Evolutionary conservation across 2,113 vertebrate species (phyloP).

Genomic region (Nyctibius bracteatus): DNA sequence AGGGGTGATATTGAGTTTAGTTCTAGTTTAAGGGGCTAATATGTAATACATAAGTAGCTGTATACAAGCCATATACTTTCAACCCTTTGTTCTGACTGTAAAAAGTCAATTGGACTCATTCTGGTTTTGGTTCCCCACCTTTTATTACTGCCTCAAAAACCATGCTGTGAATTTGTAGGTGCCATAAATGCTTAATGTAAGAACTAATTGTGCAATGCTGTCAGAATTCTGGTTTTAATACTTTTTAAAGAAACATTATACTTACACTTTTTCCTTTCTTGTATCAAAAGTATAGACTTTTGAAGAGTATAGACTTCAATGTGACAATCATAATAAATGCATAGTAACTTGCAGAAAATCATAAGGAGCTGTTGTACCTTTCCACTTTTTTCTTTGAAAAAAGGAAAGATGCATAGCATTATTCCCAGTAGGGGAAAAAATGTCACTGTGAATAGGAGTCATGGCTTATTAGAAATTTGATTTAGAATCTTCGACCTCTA

Average conservation of each 20-base stretch:
- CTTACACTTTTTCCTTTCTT: slow-evolving; percentile 51
- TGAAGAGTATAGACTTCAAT: slow-evolving; percentile 63
- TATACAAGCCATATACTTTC: slow-evolving; percentile 57
- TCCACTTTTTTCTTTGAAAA: background rate
- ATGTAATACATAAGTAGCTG: slow-evolving; percentile 24
- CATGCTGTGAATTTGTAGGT: slow-evolving; percentile 68
- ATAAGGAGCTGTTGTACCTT: background rate
- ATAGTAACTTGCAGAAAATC: slow-evolving; percentile 52
- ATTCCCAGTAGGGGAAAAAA: background rate
- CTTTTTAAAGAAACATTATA: slow-evolving; percentile 68
- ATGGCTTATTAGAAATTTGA: background rate
- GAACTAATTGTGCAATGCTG: slow-evolving; percentile 66
- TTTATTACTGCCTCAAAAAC: slow-evolving; percentile 66
- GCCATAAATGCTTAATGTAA: slow-evolving; percentile 72
- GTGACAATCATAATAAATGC: slow-evolving; percentile 59
- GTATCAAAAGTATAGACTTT: slow-evolving; percentile 65
- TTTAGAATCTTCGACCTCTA: background rate
- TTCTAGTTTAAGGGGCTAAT: slow-evolving; percentile 53
- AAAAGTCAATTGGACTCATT: slow-evolving; percentile 67
- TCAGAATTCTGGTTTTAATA: slow-evolving; percentile 67
- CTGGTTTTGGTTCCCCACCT: background rate
- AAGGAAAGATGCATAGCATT: background rate
- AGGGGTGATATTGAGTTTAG: background rate
- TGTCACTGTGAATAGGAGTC: background rate
- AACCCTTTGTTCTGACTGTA: slow-evolving; percentile 70